A percentile compares a stretch with the other conserved stretches of the same genome.
phyloP scores from a whole-genome alignment of 2,113 vertebrate genomes.

The Bucco capensis region DNA sequence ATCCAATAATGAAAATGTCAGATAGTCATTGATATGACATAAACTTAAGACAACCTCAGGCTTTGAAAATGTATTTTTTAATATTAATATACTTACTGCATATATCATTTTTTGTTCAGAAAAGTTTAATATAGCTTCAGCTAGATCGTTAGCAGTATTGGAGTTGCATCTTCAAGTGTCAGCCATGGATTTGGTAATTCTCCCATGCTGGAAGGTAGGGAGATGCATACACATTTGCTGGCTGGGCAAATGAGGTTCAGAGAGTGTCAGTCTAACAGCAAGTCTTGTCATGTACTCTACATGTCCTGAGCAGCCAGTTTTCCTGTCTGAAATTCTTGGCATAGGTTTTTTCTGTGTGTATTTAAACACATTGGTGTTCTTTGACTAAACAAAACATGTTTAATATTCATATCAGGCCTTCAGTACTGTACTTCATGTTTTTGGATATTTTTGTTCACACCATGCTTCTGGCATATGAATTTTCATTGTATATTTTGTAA shows the following conservation, averaged over 20 bases:
- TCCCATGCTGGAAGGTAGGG: background rate
- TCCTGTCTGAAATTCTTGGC: background rate
- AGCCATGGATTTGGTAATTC: background rate
- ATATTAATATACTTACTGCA: slow-evolving; percentile 27
- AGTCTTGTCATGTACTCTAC: background rate
- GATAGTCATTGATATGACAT: background rate
- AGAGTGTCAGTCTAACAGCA: background rate
- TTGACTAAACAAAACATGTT: background rate
- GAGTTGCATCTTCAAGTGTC: background rate
- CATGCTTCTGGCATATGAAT: background rate
- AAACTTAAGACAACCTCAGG: slow-evolving; percentile 33
- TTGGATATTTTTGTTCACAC: slow-evolving; percentile 11
- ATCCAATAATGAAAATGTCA: slow-evolving; percentile 40
- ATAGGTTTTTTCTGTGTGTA: background rate
- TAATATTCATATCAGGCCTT: background rate
- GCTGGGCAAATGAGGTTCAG: background rate
- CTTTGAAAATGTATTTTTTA: slow-evolving; percentile 34
- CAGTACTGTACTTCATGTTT: background rate
- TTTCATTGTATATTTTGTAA: slow-evolving; percentile 5
- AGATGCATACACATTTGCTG: background rate
- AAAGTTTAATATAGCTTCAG: slow-evolving; percentile 28
- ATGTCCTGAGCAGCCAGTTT: background rate
- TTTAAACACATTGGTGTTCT: background rate
- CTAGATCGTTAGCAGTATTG: background rate
- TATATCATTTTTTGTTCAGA: background rate